phyloP scores from a whole-genome alignment of 2,797 vertebrate species.

The Neosalanx taihuensis region DNA sequence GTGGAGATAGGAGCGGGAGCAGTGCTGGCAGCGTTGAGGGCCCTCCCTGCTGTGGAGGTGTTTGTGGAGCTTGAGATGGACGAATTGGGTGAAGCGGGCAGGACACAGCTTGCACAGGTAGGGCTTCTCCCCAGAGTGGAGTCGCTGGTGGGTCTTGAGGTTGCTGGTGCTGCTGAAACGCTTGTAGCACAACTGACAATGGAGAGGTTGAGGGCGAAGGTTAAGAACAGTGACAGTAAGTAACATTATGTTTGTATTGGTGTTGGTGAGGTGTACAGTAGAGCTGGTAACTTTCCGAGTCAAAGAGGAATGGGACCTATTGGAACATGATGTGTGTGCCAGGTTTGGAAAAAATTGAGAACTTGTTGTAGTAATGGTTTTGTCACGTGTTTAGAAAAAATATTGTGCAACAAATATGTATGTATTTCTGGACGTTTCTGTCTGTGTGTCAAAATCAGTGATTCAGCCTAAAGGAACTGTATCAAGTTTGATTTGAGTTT shows the following conservation, averaged over 20 bases:
- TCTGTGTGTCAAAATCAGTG: background rate
- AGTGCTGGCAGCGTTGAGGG: constrained; percentile 84
- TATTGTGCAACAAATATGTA: background rate
- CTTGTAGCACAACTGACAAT: constrained; percentile 86
- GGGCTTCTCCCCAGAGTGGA: constrained; percentile 92
- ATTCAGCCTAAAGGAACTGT: too few relatives aligned
- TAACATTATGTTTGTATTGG: background rate
- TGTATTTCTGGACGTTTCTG: background rate
- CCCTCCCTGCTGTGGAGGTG: constrained; percentile 86
- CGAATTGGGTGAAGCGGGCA: constrained; percentile 90
- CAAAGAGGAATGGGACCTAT: too few relatives aligned
- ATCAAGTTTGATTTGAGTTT: too few relatives aligned
- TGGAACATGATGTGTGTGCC: background rate
- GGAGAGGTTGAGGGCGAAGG: constrained; percentile 14
- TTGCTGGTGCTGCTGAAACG: constrained; percentile 96
- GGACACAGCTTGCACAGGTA: constrained; percentile 93
- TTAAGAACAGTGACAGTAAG: background rate
- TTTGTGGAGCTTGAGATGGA: constrained; percentile 94
- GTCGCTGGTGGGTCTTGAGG: constrained; percentile 90
- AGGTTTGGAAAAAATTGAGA: background rate
- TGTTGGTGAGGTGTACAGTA: background rate
- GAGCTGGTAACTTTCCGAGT: too few relatives aligned
- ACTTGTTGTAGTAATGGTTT: too few relatives aligned
- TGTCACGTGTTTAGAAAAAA: background rate
- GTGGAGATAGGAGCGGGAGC: constrained; percentile 89